Conservation (phyloP, 2,113 vertebrate genomes). For the Corvus hawaiiensis region DNA sequence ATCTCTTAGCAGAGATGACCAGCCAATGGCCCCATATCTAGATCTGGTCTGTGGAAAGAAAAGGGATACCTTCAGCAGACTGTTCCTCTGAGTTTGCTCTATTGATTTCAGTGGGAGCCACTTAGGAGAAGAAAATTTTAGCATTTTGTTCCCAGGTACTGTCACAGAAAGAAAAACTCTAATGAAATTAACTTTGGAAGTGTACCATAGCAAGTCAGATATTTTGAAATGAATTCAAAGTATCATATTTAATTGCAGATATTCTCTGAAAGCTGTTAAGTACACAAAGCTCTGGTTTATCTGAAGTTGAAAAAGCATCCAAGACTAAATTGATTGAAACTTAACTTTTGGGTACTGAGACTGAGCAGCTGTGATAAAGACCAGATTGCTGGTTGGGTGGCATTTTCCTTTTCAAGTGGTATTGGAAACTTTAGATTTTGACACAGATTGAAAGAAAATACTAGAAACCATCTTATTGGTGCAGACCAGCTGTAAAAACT, state of each 20-base stretch:
- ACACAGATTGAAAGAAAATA: not conserved
- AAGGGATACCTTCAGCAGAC: not conserved
- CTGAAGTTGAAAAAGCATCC: conserved; percentile 3
- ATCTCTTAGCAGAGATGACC: not conserved
- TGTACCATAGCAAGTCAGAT: not conserved
- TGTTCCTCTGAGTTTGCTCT: not conserved
- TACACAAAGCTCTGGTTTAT: not conserved
- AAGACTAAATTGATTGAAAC: conserved; percentile 12
- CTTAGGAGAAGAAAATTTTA: not conserved
- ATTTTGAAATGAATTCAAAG: not conserved
- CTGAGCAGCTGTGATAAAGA: not conserved
- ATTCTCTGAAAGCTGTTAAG: not conserved
- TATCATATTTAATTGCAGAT: not conserved
- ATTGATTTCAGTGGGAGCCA: not conserved
- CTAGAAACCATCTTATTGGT: not conserved
- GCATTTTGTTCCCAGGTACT: not conserved
- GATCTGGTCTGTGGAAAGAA: not conserved
- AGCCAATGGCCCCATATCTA: not conserved
- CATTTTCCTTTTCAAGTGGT: not conserved
- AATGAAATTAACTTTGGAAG: conserved; percentile 16
- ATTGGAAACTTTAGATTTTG: not conserved
- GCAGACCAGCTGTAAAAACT: not conserved
- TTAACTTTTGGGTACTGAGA: not conserved
- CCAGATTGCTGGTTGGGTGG: not conserved
- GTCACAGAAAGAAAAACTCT: not conserved